Evolutionary conservation across 2,113 vertebrate genomes (phyloP).

Genomic region (Deroptyus accipitrinus): DNA sequence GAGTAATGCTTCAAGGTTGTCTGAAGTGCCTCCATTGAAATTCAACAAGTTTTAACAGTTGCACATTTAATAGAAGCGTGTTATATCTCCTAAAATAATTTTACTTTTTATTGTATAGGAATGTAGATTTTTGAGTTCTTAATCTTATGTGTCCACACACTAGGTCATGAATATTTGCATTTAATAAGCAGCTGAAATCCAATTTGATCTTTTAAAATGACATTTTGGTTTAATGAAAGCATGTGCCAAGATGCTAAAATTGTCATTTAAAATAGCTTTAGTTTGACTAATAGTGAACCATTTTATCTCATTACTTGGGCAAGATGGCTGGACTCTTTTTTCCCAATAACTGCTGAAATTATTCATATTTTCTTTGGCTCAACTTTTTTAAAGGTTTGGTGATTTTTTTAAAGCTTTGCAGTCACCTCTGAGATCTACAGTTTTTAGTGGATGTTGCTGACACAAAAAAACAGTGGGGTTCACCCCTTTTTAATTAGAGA

Average conservation of each 20-base stretch:
- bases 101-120: background rate
- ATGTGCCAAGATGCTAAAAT: background rate
- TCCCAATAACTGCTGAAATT: background rate
- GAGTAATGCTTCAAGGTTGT: background rate
- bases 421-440: background rate
- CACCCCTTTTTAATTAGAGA: background rate
- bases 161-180: background rate
- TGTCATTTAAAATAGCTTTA: background rate
- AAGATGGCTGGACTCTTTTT: background rate
- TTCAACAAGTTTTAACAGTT: background rate
- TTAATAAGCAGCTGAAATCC: background rate
- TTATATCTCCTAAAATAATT: background rate
- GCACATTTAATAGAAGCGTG: background rate
- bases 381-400: background rate
- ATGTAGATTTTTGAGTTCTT: background rate
- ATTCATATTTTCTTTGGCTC: background rate
- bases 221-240: background rate
- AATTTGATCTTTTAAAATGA: background rate
- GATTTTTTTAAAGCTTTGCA: background rate
- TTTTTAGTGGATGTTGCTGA: background rate
- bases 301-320: background rate
- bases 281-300: background rate
- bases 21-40: background rate
- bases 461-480: background rate
- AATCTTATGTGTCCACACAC: background rate